phyloP scores from a whole-genome alignment of 2,113 vertebrate species.

The Siniperca chuatsi region DNA sequence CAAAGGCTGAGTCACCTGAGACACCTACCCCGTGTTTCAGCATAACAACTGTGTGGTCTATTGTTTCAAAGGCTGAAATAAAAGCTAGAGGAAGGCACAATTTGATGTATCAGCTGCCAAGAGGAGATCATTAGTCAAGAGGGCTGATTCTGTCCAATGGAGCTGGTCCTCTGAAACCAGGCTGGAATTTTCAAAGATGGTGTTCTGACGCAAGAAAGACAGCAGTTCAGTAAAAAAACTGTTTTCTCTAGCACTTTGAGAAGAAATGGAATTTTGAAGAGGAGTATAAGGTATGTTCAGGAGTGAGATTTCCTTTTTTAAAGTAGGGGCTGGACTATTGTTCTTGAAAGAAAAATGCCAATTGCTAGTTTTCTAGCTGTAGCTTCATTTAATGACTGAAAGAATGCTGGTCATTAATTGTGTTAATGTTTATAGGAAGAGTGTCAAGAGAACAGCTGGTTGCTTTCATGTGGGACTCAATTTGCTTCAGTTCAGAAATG shows the following conservation, averaged over 20 bases:
- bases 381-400: background rate
- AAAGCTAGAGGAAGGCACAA: slow-evolving; percentile 9
- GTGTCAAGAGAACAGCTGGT: slow-evolving; percentile 2
- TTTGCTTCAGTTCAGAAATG: slow-evolving; percentile 7
- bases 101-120: slow-evolving; percentile 54
- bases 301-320: background rate
- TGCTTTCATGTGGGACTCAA: background rate
- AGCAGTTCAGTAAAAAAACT: background rate
- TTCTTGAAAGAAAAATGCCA: background rate
- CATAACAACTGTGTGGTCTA: background rate
- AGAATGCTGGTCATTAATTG: background rate
- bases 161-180: slow-evolving; percentile 19
- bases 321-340: background rate
- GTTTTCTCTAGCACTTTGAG: background rate
- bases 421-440: slow-evolving; percentile 19
- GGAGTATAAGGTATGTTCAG: background rate
- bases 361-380: background rate
- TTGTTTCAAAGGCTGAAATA: slow-evolving; percentile 20
- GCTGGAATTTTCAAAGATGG: slow-evolving; percentile 28
- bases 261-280: slow-evolving; percentile 32
- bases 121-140: slow-evolving; percentile 41
- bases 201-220: slow-evolving; percentile 1
- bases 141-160: slow-evolving; percentile 30
- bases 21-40: background rate
- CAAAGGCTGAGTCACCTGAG: background rate